Conservation (phyloP, 2,113 vertebrate species). For the Cinclus cinclus region DNA sequence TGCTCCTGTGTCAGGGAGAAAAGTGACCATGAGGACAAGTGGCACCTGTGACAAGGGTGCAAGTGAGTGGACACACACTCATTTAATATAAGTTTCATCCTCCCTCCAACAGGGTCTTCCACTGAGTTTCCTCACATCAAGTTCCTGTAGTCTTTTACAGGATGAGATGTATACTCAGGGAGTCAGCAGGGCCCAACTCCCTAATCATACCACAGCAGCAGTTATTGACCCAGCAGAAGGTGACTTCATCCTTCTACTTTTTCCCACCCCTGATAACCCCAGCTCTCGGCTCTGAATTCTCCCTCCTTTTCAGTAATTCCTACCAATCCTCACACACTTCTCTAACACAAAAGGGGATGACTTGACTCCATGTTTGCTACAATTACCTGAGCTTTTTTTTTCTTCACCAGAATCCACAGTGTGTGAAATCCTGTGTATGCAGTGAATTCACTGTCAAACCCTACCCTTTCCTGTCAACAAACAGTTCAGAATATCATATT, state of each 20-base stretch:
- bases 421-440: not conserved
- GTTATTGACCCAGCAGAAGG: not conserved
- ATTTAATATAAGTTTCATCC: not conserved
- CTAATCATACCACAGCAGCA: not conserved
- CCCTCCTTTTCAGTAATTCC: not conserved
- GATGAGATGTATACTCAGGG: not conserved
- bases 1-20: not conserved
- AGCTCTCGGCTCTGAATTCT: not conserved
- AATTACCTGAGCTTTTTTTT: not conserved
- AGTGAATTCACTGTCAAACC: not conserved
- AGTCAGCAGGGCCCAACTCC: not conserved
- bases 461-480: rapidly evolving
- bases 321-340: not conserved
- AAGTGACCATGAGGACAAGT: rapidly evolving
- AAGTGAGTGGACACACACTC: not conserved
- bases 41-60: not conserved
- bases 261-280: not conserved
- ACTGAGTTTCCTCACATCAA: not conserved
- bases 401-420: not conserved
- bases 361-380: not conserved
- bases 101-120: not conserved
- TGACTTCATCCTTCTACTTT: not conserved
- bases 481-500: not conserved
- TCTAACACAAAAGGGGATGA: not conserved
- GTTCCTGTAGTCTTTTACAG: not conserved